Evolutionary conservation across 1,140 invertebrate genomes (phyloP), one percentile per base, ranked within the genome.

Genomic region (Anoplolepis gracilipes): DNA sequence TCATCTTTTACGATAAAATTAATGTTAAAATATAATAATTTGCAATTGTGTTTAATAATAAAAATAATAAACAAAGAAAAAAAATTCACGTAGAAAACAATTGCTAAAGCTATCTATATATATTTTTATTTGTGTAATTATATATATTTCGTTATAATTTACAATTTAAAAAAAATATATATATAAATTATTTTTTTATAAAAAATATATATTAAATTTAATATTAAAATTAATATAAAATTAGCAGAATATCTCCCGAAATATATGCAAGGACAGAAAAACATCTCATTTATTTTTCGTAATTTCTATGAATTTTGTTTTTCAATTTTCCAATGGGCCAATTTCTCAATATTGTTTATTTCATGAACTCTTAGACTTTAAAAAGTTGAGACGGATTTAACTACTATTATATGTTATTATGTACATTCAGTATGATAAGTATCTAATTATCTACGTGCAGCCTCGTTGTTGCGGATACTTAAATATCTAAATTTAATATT

Each of bases 371-470:
- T 73, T 76, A 19, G 65, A 61, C 57, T 84, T 78, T 57, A 25
- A 77, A 89, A 70, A 75, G n/a, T 79, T 79, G 57, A 90, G 88
- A 90, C 85, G 88, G 88, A 90, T 90, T 89, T 78, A 49, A 88
- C 87, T 87, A 84, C 36, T 62, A 85, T 73, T 75, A 67, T 42
- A 39, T 39, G 53, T 75, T 19, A 22, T 64, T 30, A 69, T 85
- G 13, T 85, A 73, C 39, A 88, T n/a, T 75, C 11, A 13, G 11
- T 76, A 28, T 42, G 36, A 42, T 79, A 42, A 11, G 19, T 16
- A n/a, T n/a, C n/a, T n/a, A 36, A 64, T 1, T 19, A 64, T 49
- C 13, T 49, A 33, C 8, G 11, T 39, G 53, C 73, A 78, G 36
- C 76, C 28, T 85, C 28, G 49, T 78, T 33, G 25, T 73, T 70